Evolutionary conservation across 2,888 invertebrate species (phyloP).

Genomic region (Heliconius cydno): DNA sequence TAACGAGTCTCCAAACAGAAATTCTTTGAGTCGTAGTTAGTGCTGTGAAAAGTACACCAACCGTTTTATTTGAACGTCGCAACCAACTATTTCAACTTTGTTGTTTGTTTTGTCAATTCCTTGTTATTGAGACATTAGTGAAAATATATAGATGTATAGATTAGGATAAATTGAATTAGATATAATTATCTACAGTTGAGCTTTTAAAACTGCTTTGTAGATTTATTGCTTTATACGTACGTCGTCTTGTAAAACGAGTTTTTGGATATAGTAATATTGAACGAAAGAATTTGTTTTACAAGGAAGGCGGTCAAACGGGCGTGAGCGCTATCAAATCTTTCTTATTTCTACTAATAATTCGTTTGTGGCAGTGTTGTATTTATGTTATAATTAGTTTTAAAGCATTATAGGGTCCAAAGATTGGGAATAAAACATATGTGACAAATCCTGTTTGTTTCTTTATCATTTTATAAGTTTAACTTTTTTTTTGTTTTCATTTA

Average conservation of each 20-base stretch:
- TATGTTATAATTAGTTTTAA: constrained; percentile 85
- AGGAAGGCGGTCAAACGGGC: constrained; percentile 55
- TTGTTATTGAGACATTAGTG: constrained; percentile 63
- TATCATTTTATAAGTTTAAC: constrained; percentile 49
- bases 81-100: constrained; percentile 35
- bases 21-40: constrained; percentile 31
- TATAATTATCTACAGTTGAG: constrained; percentile 68
- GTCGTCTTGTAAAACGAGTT: constrained; percentile 66
- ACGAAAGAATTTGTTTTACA: constrained; percentile 61
- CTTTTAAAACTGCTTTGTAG: constrained; percentile 76
- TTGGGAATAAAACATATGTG: constrained; percentile 88
- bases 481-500: constrained; percentile 21
- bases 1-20: constrained; percentile 50
- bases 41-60: constrained; percentile 30
- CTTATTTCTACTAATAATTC: constrained; percentile 64
- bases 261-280: constrained; percentile 46
- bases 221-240: constrained; percentile 62
- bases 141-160: constrained; percentile 67
- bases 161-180: constrained; percentile 71
- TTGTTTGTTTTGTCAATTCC: constrained; percentile 54
- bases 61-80: constrained; percentile 29
- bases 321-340: constrained; percentile 59
- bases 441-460: constrained; percentile 77
- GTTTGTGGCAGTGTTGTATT: constrained; percentile 80
- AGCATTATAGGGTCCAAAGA: constrained; percentile 89